These are phyloP conservation scores for Mallotus villosus DNA, from an alignment of 2,797 vertebrate genomes.

Conservation along the genomic window DNA sequence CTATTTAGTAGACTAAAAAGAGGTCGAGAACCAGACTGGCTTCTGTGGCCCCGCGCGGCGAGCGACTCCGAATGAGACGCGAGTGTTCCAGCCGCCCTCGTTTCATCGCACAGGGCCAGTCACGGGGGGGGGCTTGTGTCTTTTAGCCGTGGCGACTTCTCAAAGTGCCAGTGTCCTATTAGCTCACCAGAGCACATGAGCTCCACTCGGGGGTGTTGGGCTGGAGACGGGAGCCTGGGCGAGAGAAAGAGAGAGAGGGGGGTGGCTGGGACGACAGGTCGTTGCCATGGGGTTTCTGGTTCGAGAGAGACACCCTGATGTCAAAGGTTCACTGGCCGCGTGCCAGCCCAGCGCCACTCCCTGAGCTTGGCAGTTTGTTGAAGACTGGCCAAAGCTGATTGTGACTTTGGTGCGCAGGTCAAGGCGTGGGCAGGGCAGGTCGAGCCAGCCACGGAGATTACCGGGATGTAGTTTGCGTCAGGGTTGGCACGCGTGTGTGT, in stretches of 20 bases:
- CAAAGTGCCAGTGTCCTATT: conserved; percentile 46
- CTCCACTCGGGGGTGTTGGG: not conserved
- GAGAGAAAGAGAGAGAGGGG: not conserved
- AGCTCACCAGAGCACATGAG: conserved; percentile 26
- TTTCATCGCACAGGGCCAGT: conserved; percentile 39
- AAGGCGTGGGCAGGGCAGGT: conserved; percentile 21
- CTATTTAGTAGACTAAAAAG: too few species aligned
- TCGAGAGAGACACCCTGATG: conserved; percentile 42
- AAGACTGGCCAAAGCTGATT: conserved; percentile 42
- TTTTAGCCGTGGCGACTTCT: conserved; percentile 44
- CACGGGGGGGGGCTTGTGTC: conserved; percentile 39
- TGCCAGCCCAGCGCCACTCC: conserved; percentile 26
- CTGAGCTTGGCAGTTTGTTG: conserved; percentile 20
- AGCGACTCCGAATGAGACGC: not conserved
- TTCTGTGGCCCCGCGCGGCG: too few species aligned
- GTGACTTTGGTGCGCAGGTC: conserved; percentile 20
- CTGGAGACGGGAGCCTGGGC: conserved; percentile 7
- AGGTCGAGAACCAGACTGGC: too few species aligned
- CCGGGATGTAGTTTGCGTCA: conserved; percentile 14
- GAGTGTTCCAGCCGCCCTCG: conserved; percentile 25
- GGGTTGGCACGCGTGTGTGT: not conserved
- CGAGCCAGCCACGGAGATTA: conserved; percentile 22
- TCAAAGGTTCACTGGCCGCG: conserved; percentile 55
- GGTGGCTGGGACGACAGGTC: not conserved
- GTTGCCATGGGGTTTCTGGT: not conserved